Conservation (phyloP, 2,113 vertebrate genomes). For the Verasper variegatus region DNA sequence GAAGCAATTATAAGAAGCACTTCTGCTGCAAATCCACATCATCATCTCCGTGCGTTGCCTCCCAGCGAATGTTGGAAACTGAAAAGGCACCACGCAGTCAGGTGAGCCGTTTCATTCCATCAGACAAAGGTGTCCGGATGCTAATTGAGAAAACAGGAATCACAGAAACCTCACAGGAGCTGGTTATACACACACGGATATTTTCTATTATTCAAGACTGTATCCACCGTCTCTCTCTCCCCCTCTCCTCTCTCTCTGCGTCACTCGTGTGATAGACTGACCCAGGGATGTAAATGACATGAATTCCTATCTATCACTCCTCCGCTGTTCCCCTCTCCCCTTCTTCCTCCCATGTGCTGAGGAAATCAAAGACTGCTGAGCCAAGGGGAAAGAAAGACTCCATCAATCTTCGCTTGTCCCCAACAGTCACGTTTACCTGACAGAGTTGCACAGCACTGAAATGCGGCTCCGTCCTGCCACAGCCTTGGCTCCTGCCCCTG, state of each 20-base stretch:
- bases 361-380: conserved; percentile 82
- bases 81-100: conserved; percentile 47
- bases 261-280: conserved; percentile 67
- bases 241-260: conserved; percentile 38
- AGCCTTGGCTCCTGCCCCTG: conserved; percentile 73
- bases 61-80: conserved; percentile 56
- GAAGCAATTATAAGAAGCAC: conserved; percentile 65
- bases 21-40: conserved; percentile 48
- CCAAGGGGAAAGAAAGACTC: conserved; percentile 74
- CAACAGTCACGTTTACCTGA: conserved; percentile 80
- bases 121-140: conserved; percentile 41
- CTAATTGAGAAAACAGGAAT: conserved; percentile 52
- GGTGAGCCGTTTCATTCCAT: conserved; percentile 39
- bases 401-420: conserved; percentile 80
- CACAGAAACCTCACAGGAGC: neutral
- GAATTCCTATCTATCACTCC: conserved; percentile 76
- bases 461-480: conserved; percentile 72
- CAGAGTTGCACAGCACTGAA: conserved; percentile 77
- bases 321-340: conserved; percentile 52
- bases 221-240: conserved; percentile 32
- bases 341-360: conserved; percentile 59
- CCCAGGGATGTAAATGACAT: conserved; percentile 75
- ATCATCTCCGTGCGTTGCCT: conserved; percentile 56
- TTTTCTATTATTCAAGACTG: conserved; percentile 1
- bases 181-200: neutral